Evolutionary conservation across 2,797 vertebrate species (phyloP).

Genomic region (Thripadectes ignobilis): DNA sequence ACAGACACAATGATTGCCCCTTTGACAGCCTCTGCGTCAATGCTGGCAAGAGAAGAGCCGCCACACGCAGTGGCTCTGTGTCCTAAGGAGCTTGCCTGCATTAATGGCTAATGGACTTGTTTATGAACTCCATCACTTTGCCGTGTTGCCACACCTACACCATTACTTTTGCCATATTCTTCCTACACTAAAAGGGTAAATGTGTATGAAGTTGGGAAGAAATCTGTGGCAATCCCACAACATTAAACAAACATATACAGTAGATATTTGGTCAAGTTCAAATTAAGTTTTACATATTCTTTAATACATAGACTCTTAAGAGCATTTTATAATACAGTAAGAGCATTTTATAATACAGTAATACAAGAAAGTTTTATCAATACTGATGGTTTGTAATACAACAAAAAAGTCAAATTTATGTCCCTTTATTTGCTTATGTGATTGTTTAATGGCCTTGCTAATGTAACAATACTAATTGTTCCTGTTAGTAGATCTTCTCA

Average conservation of each 20-base stretch:
- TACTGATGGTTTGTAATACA: background rate
- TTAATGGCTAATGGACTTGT: background rate
- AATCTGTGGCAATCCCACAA: background rate
- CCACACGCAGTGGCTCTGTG: rapidly evolving
- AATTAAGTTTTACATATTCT: background rate
- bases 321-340: background rate
- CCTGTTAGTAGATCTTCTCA: background rate
- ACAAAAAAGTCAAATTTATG: background rate
- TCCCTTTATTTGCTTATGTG: background rate
- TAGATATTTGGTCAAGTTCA: background rate
- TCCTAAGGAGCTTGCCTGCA: rapidly evolving
- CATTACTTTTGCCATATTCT: background rate
- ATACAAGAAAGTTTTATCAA: background rate
- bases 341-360: background rate
- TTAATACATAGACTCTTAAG: background rate
- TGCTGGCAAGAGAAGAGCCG: background rate
- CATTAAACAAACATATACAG: background rate
- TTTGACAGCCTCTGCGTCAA: rapidly evolving
- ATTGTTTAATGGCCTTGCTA: background rate
- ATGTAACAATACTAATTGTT: background rate
- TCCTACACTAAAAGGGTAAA: background rate
- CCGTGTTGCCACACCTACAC: background rate
- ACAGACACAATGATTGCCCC: rapidly evolving
- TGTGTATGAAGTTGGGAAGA: background rate
- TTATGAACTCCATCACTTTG: background rate